A percentile compares a stretch with the other conserved stretches of the same genome.
phyloP scores from a whole-genome alignment of 1,140 invertebrate genomes.

The Hylyphantes graminicola region DNA sequence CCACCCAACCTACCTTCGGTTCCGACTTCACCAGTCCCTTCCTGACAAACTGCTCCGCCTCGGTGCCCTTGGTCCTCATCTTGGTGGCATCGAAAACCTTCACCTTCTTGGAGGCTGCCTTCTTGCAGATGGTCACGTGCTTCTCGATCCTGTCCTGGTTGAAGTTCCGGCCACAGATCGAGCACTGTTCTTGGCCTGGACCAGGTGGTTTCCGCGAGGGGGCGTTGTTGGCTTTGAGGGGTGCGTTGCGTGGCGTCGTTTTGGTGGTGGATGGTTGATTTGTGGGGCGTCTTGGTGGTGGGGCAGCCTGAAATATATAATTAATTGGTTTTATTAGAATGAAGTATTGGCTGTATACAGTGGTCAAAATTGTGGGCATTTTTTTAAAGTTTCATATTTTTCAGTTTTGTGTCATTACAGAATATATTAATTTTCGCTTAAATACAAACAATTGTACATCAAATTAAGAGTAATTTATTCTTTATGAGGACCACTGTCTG shows the following conservation, averaged over 20 bases:
- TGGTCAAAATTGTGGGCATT: too few relatives aligned
- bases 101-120: constrained; percentile 76
- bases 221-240: background rate
- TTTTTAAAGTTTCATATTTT: too few relatives aligned
- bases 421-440: too few relatives aligned
- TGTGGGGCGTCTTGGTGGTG: background rate
- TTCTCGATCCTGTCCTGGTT: constrained; percentile 70
- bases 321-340: background rate
- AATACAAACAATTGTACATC: too few relatives aligned
- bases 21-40: constrained; percentile 56
- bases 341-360: too few relatives aligned
- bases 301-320: constrained; percentile 9
- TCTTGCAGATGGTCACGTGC: constrained; percentile 83
- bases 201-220: constrained; percentile 40
- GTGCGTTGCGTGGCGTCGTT: background rate
- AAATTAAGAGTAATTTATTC: too few relatives aligned
- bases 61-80: constrained; percentile 82
- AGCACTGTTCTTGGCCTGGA: constrained; percentile 62
- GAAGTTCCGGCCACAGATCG: constrained; percentile 65
- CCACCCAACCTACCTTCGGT: constrained; percentile 37
- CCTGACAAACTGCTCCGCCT: constrained; percentile 69
- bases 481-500: too few relatives aligned
- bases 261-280: background rate
- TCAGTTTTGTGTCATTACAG: too few relatives aligned
- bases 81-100: constrained; percentile 88